Evolutionary conservation across 2,888 invertebrate species (phyloP), one percentile per base, ranked within the genome.

Genomic region (Drosophila kambysellisi): DNA sequence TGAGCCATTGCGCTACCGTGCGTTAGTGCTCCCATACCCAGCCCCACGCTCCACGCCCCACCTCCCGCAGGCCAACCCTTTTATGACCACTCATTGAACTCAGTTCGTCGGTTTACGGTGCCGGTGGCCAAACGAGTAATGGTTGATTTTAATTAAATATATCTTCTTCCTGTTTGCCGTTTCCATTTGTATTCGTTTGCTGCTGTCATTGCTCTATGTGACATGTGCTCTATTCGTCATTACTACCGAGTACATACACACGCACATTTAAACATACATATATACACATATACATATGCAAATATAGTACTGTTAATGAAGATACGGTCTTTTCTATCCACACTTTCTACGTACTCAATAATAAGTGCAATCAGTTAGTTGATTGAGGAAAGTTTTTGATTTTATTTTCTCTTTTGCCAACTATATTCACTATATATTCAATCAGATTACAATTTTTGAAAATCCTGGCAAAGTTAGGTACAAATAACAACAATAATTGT

Each of bases 121-220:
- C 78, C 88, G 90, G 85, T 89, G 91, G 83, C 73, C 85, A 88
- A 60, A 53, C 75, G 71, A 79, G 80, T 78, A 83, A 89, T 85
- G 81, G 83, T 88, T 92, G 91, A 91, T 91, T 92, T 93, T 92
- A 93, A 93, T 93, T 93, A 93, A 93, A 92, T 92, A 92, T 92
- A 92, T 93, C 91, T 92, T 93, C 93, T 92, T 93, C 92, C 93
- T 93, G 92, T 91, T 91, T 69, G 82, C 82, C 79, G 79, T 76
- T 85, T 84, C 82, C 84, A 82, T 76, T 76, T 81, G 62, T 79
- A 76, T 85, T 74, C 74, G 62, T 60, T 69, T 78, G 77, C 53
- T 66, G 56, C 43, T 74, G 78, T 64, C 65, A 56, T 68, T 69
- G 58, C 62, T 74, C 62, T 62, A 69, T 70, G 62, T 48, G 54